phyloP scores from a whole-genome alignment of 37 sponge, comb jelly and placozoan genomes.

The Cliona cf. orientalis region DNA sequence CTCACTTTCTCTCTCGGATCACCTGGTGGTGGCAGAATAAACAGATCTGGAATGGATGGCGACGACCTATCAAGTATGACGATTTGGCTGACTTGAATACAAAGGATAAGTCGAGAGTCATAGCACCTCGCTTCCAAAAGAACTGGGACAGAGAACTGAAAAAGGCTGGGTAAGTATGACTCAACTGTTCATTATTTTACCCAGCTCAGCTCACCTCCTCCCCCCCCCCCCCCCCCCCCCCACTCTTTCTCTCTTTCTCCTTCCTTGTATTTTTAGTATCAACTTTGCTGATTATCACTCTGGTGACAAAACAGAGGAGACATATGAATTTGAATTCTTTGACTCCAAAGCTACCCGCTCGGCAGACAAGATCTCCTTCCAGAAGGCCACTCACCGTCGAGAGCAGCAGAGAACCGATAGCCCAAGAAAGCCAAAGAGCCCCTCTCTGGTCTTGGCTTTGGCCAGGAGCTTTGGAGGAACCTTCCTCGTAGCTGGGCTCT shows the following conservation, averaged over 20 bases:
- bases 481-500: constrained; percentile 60
- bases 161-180: constrained; percentile 51
- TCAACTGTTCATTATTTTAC: not conserved
- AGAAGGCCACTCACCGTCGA: no score
- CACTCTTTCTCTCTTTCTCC: no score
- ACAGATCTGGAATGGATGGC: constrained; percentile 75
- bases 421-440: no score
- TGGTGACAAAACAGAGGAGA: not conserved
- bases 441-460: constrained; percentile 71
- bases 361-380: not conserved
- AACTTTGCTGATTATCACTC: no score
- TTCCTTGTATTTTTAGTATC: no score
- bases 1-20: constrained; percentile 67
- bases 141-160: constrained; percentile 72
- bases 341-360: not conserved
- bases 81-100: constrained; percentile 76
- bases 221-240: no score
- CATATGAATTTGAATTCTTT: not conserved
- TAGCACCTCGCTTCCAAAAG: constrained; percentile 61
- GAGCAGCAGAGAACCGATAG: no score
- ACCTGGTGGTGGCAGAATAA: constrained; percentile 89
- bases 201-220: no score
- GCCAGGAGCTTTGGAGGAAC: constrained; percentile 62
- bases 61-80: constrained; percentile 48
- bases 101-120: constrained; percentile 61